Conservation (phyloP, 2,113 vertebrate species). For the Proterorhinus semilunaris region DNA sequence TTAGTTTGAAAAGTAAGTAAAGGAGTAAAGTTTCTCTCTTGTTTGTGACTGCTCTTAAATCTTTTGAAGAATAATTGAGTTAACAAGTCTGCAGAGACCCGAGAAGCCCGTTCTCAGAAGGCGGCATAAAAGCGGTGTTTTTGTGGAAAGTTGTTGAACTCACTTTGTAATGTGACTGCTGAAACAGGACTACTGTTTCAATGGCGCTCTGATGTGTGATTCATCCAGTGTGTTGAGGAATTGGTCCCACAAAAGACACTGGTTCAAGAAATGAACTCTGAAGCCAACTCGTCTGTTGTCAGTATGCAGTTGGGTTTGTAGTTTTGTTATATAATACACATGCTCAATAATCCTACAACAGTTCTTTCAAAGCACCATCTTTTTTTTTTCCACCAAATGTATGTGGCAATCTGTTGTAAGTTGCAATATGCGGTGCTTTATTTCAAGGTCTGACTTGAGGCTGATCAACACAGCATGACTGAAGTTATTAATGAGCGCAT, state of each 20-base stretch:
- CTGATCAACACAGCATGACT: slow-evolving; percentile 3
- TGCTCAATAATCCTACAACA: no score
- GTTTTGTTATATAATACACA: no score
- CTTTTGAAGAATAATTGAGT: background rate
- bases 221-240: background rate
- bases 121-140: background rate
- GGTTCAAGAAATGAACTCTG: no score
- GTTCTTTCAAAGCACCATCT: background rate
- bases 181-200: background rate
- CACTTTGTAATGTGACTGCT: background rate
- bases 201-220: background rate
- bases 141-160: background rate
- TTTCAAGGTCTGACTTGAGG: slow-evolving; percentile 7
- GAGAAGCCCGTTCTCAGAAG: background rate
- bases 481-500: slow-evolving; percentile 2
- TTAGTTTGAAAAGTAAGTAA: no score
- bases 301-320: no score
- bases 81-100: background rate
- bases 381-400: background rate
- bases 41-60: background rate
- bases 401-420: background rate
- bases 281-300: no score
- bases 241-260: background rate
- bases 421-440: background rate
- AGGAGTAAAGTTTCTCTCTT: no score